phyloP scores from a whole-genome alignment of 2,888 invertebrate species.

The Pyrrhia umbra region DNA sequence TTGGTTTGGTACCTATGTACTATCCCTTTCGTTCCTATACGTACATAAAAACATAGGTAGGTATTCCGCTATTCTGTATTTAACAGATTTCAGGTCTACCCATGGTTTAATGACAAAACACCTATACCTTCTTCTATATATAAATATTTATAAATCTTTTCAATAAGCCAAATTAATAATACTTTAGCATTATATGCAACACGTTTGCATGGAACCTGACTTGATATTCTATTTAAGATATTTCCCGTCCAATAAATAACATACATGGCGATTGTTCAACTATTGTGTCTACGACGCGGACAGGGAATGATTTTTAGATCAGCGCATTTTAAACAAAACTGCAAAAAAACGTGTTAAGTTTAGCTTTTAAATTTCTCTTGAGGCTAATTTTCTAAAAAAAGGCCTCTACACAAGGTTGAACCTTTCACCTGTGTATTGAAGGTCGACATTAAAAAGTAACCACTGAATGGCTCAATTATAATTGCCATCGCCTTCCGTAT shows the following conservation, averaged over 20 bases:
- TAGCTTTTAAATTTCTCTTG: constrained; percentile 14
- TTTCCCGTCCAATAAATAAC: too few species aligned
- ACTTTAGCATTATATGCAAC: constrained; percentile 41
- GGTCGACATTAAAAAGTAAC: constrained; percentile 39
- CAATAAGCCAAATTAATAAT: constrained; percentile 15
- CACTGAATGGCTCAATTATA: constrained; percentile 36
- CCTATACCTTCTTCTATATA: not conserved
- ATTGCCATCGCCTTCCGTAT: constrained; percentile 49
- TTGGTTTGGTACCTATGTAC: not conserved
- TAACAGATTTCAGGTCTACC: constrained; percentile 9
- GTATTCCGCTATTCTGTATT: constrained; percentile 3
- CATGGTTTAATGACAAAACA: constrained; percentile 2
- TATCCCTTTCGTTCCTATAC: not conserved
- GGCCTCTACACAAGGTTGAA: constrained; percentile 27
- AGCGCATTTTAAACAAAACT: too few species aligned
- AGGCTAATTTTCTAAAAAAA: constrained; percentile 5
- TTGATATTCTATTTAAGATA: constrained; percentile 6
- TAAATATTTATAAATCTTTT: constrained; percentile 20
- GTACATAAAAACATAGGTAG: not conserved
- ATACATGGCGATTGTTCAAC: too few species aligned
- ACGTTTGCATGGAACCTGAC: constrained; percentile 34
- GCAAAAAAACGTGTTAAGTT: not conserved
- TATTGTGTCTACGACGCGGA: too few species aligned
- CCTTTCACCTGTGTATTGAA: constrained; percentile 31
- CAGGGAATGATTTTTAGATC: too few species aligned